Evolutionary conservation across 2,888 invertebrate species (phyloP).

Genomic region (Alloscopus bannaensis): DNA sequence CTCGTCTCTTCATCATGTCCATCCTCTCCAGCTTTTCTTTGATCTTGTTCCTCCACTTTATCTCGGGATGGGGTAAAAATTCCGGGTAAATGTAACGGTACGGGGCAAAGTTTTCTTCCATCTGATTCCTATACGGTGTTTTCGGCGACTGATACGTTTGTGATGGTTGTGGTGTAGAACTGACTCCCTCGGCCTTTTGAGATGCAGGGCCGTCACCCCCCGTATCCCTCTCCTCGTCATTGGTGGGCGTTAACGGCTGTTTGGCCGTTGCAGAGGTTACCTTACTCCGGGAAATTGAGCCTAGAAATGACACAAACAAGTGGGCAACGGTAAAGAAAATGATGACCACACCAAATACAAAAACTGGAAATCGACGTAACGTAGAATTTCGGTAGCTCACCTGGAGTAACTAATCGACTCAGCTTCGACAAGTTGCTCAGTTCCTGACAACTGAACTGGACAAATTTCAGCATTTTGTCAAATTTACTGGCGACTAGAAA

Average conservation of each 20-base stretch:
- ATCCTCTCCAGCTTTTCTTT: constrained; percentile 91
- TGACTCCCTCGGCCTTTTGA: background rate
- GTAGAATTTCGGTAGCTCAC: background rate
- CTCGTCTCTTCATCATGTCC: constrained; percentile 93
- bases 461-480: constrained; percentile 22
- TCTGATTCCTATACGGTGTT: constrained; percentile 43
- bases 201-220: background rate
- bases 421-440: background rate
- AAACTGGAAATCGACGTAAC: background rate
- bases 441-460: constrained; percentile 6
- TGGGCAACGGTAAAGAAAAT: background rate
- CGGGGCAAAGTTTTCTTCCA: constrained; percentile 71
- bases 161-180: too few relatives aligned
- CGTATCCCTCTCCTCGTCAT: background rate
- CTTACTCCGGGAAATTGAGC: background rate
- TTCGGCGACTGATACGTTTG: constrained; percentile 10
- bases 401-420: background rate
- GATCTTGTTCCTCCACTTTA: constrained; percentile 85
- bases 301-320: background rate
- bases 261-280: background rate
- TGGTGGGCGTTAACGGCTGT: background rate
- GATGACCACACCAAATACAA: background rate
- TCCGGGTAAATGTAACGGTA: constrained; percentile 89
- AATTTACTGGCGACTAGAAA: background rate
- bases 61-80: constrained; percentile 91